Base-by-base conservation (phyloP, 1,140 invertebrate genomes). In the Brachionus sp. region DNA sequence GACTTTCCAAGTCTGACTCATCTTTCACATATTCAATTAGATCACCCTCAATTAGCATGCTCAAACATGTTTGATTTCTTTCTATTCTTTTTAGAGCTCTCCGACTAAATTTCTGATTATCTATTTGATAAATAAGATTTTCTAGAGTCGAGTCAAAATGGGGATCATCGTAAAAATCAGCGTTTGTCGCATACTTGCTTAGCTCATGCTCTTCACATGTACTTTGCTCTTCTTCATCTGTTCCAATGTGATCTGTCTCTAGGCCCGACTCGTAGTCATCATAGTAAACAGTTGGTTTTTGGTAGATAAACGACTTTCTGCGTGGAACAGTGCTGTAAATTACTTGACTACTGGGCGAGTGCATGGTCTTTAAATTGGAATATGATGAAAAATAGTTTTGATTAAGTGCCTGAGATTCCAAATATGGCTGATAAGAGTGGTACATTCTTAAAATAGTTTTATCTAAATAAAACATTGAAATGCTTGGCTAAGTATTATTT, bases 41-140 rank as follows among this genome's bases (percentile, higher is more conserved):
- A 19, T 80, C 77, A 12, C 77, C 77, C 35, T 80, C 77, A 16
- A 80, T 80, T 12, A 80, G 50, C 9, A 80, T 16, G 10, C 46
- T 62, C 33, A 80, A 29, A 62, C 77, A 80, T 9, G 35, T 35
- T n/a, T 80, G 77, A 80, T 80, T 80, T 29, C 77, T 50, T 44
- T 80, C 50, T 1, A 80, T 80, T 9, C 77, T 25, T 66, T 62
- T 80, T 5, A 80, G 12, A 10, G 77, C 33, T 39, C 57, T 44
- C 10, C 62, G 35, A 23, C 62, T 66, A 13, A 57, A 80, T 33
- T 57, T 78, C 50, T 78, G 16, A 7, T 78, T 78, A 10, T 78
- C 66, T 37, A 70, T 70, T 39, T 70, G 33, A 39, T 70, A 16
- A 33, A 70, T 70, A 6, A 70, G 37, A 12, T 70, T 70, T 16